phyloP scores from a whole-genome alignment of 1,140 invertebrate genomes.

The Penaeus vannamei region DNA sequence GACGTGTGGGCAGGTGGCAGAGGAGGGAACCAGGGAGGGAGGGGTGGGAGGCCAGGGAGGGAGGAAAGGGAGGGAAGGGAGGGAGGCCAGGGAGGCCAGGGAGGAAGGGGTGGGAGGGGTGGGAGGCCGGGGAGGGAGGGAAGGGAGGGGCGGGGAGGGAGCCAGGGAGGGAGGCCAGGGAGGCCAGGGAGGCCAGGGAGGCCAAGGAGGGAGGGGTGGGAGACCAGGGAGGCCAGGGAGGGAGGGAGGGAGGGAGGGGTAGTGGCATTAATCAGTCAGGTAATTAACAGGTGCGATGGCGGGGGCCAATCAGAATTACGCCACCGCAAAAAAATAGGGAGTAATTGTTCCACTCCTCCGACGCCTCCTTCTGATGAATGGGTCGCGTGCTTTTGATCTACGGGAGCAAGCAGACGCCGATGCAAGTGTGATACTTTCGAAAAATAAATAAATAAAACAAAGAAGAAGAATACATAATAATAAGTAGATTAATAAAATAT shows the following conservation, averaged over 20 bases:
- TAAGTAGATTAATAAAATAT: no score
- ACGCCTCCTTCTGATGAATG: no score
- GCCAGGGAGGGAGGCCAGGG: not conserved
- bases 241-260: not conserved
- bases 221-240: not conserved
- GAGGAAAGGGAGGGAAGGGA: not conserved
- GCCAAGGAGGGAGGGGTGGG: not conserved
- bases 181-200: not conserved
- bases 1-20: not conserved
- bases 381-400: no score
- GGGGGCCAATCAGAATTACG: no score
- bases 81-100: not conserved
- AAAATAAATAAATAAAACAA: no score
- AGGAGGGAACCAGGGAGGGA: not conserved
- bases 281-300: not conserved
- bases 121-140: not conserved
- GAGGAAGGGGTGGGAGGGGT: not conserved
- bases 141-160: not conserved
- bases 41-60: not conserved
- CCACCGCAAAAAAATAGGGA: no score
- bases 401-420: no score
- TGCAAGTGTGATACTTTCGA: no score
- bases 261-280: not conserved
- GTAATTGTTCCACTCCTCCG: no score
- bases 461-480: no score